Evolutionary conservation across 2,797 vertebrate species (phyloP).

Genomic region (Syndactyla subalaris): DNA sequence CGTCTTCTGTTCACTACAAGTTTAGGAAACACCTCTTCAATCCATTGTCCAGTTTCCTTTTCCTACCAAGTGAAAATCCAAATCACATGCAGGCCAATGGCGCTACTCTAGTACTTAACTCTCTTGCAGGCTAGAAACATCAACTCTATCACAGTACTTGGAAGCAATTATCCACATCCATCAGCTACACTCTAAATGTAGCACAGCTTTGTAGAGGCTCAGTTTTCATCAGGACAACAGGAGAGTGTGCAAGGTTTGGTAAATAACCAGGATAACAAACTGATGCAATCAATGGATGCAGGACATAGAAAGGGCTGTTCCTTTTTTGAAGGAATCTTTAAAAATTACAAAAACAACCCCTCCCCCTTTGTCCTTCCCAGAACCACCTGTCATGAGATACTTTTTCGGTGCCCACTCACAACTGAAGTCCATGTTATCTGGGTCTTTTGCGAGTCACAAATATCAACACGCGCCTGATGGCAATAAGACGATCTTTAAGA

Average conservation of each 20-base stretch:
- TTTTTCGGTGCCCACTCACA: constrained; percentile 44
- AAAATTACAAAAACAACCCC: constrained; percentile 4
- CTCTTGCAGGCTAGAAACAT: constrained; percentile 23
- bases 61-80: constrained; percentile 40
- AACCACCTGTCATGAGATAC: constrained; percentile 33
- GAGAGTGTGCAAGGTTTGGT: constrained; percentile 46
- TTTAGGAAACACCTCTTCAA: constrained; percentile 25
- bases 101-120: constrained; percentile 32
- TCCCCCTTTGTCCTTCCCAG: not conserved
- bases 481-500: constrained; percentile 89
- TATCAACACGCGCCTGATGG: constrained; percentile 87
- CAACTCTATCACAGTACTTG: constrained; percentile 38
- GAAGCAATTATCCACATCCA: constrained; percentile 54
- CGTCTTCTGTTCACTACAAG: constrained; percentile 1
- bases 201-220: constrained; percentile 60
- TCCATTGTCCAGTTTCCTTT: constrained; percentile 29
- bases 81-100: constrained; percentile 3
- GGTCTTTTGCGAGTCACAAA: constrained; percentile 89
- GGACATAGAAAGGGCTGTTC: constrained; percentile 29
- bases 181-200: constrained; percentile 33
- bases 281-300: constrained; percentile 27
- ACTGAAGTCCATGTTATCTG: constrained; percentile 76
- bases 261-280: constrained; percentile 46
- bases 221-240: constrained; percentile 65
- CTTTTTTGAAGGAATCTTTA: not conserved